Conservation (phyloP, 1,140 invertebrate genomes). For the Asbolus verrucosus region DNA sequence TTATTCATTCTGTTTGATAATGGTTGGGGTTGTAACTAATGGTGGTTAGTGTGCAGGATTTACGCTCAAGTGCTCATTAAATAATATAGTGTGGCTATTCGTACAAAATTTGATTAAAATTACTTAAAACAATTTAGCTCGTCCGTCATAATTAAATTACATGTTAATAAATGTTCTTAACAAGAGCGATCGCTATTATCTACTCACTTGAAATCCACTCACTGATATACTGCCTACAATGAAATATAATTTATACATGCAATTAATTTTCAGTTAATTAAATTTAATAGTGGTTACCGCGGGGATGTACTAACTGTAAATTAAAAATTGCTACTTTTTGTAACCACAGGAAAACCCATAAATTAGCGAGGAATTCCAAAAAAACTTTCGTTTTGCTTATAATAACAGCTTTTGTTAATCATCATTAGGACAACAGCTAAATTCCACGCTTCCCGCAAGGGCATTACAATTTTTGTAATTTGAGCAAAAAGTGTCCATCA, state of each 20-base stretch:
- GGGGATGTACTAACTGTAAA: too few species aligned
- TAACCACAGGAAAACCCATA: too few species aligned
- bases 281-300: slow-evolving; percentile 5
- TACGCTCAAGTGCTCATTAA: not conserved
- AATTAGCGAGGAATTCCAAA: too few species aligned
- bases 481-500: too few species aligned
- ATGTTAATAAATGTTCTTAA: slow-evolving; percentile 18
- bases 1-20: too few species aligned
- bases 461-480: too few species aligned
- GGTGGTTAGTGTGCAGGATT: slow-evolving; percentile 18
- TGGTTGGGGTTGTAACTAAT: too few species aligned
- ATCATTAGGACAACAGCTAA: too few species aligned
- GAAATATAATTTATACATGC: slow-evolving; percentile 13
- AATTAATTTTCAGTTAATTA: slow-evolving; percentile 9
- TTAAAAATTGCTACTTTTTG: not conserved
- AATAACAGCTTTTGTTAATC: too few species aligned
- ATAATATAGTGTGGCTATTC: not conserved
- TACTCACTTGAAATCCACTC: too few species aligned
- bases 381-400: too few species aligned
- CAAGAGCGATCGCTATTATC: slow-evolving; percentile 1
- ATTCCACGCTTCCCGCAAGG: too few species aligned
- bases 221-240: not conserved
- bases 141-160: slow-evolving; percentile 6
- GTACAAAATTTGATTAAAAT: slow-evolving; percentile 11
- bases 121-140: slow-evolving; percentile 6